phyloP scores from a whole-genome alignment of 2,113 vertebrate species.

The Centropus unirufus region DNA sequence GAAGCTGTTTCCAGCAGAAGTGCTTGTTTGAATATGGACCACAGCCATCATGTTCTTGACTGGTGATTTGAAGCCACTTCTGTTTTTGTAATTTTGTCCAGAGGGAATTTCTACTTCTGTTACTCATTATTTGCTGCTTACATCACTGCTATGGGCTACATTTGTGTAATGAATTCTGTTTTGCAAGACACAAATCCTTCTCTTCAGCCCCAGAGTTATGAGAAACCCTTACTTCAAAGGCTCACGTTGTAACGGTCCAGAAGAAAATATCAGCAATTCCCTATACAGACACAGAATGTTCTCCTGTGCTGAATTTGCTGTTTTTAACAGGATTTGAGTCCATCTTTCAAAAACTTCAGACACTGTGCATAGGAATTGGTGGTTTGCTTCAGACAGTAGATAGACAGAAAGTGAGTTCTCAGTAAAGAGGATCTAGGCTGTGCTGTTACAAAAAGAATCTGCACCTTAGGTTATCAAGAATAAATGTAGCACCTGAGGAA shows the following conservation, averaged over 20 bases:
- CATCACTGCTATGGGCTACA: background rate
- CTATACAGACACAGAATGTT: fast-evolving
- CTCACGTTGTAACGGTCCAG: background rate
- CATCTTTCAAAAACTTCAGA: background rate
- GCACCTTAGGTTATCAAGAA: background rate
- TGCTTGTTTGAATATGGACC: background rate
- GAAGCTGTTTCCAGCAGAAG: background rate
- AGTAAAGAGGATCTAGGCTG: background rate
- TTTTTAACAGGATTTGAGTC: background rate
- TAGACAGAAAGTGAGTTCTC: background rate
- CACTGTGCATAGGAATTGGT: background rate
- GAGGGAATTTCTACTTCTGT: background rate
- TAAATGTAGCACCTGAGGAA: background rate
- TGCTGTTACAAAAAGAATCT: background rate
- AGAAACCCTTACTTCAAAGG: background rate
- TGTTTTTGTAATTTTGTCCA: background rate
- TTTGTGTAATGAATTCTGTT: background rate
- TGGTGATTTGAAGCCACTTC: background rate
- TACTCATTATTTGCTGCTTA: background rate
- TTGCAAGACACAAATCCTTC: background rate
- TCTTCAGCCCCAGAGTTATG: background rate
- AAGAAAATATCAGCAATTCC: background rate
- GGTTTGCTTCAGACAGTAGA: background rate
- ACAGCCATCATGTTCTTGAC: background rate
- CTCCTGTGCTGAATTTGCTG: background rate